phyloP scores from a whole-genome alignment of 2,797 vertebrate species.

The Melanotaenia nigrans region DNA sequence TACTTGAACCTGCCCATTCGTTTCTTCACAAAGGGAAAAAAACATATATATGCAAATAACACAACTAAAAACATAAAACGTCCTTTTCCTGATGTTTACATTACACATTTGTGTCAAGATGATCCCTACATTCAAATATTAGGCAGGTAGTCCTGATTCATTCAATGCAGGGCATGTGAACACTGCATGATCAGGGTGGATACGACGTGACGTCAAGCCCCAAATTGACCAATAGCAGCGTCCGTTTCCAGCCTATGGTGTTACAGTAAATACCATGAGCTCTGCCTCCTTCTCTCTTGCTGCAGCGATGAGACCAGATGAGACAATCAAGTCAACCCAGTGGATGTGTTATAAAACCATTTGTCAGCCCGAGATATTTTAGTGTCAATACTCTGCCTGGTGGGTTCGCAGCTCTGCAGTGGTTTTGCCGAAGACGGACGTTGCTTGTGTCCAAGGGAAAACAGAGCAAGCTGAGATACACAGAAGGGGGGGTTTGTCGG shows the following conservation, averaged over 20 bases:
- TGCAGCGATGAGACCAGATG: slow-evolving; percentile 56
- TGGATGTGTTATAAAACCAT: slow-evolving; percentile 48
- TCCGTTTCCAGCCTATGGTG: slow-evolving; percentile 66
- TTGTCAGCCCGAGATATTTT: background rate
- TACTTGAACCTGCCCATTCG: background rate
- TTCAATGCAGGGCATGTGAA: slow-evolving; percentile 76
- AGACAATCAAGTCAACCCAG: slow-evolving; percentile 33
- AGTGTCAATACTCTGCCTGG: background rate
- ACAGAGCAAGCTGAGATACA: slow-evolving; percentile 10
- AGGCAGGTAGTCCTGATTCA: slow-evolving; percentile 21
- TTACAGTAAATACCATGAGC: slow-evolving; percentile 77
- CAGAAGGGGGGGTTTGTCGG: slow-evolving; percentile 33
- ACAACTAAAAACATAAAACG: background rate
- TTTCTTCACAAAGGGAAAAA: background rate
- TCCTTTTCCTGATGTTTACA: background rate
- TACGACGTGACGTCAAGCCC: slow-evolving; percentile 29
- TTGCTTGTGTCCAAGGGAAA: slow-evolving; percentile 1
- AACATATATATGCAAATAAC: background rate
- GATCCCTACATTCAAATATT: background rate
- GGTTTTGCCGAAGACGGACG: slow-evolving; percentile 9
- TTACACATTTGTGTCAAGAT: background rate
- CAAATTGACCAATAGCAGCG: slow-evolving; percentile 68
- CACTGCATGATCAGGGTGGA: slow-evolving; percentile 76
- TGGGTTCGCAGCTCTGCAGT: background rate
- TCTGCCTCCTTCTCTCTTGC: slow-evolving; percentile 46